Evolutionary conservation across 1,140 invertebrate species (phyloP).

Genomic region (Leptoteleia sp.): DNA sequence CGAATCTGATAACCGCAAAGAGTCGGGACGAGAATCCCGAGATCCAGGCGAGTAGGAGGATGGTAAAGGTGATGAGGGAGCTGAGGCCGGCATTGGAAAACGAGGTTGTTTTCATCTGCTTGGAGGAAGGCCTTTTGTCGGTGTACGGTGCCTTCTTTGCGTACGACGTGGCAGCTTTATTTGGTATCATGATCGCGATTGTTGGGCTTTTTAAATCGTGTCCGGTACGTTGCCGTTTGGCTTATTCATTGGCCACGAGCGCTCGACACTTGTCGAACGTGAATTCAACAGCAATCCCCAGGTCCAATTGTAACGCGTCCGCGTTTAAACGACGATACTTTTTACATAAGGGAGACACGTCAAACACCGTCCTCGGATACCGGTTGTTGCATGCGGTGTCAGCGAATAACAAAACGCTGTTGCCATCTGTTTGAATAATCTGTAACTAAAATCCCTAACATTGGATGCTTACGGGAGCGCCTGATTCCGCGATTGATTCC

Average conservation of each 20-base stretch:
- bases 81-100: constrained; percentile 85
- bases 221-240: neutral
- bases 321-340: constrained; percentile 55
- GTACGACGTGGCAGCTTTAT: constrained; percentile 70
- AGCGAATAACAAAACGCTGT: neutral
- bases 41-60: constrained; percentile 96
- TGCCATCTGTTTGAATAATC: too few relatives aligned
- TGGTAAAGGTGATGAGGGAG: constrained; percentile 94
- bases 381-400: constrained; percentile 46
- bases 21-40: constrained; percentile 98
- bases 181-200: constrained; percentile 66
- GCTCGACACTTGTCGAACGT: constrained; percentile 34
- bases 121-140: constrained; percentile 74
- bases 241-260: constrained; percentile 61
- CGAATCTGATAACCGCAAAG: constrained; percentile 99
- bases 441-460: too few relatives aligned
- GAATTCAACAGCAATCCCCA: constrained; percentile 50
- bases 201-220: constrained; percentile 17
- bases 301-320: constrained; percentile 54
- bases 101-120: constrained; percentile 80
- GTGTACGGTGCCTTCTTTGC: constrained; percentile 75
- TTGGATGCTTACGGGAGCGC: too few relatives aligned
- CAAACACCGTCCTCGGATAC: constrained; percentile 62
- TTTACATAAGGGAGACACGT: constrained; percentile 73
- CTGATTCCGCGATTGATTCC: too few relatives aligned